These are phyloP conservation scores for Drosophila neonasuta DNA, from an alignment of 2,888 invertebrate genomes.

Conservation along the genomic window DNA sequence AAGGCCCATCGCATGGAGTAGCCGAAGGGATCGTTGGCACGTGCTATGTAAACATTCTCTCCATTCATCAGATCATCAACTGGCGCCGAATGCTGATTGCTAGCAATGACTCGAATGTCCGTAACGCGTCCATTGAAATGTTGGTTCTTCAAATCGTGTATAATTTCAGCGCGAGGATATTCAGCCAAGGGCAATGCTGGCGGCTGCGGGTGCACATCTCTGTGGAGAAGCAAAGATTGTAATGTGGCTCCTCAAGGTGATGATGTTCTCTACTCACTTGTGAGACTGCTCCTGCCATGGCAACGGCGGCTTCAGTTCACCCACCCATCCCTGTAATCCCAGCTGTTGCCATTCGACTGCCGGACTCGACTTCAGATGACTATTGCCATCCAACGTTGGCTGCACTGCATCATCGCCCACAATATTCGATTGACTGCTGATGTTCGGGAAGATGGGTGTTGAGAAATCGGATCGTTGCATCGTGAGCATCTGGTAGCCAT, in stretches of 20 bases:
- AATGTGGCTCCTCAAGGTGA: too few species aligned
- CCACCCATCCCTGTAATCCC: conserved; percentile 80
- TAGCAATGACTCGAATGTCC: conserved; percentile 55
- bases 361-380: conserved; percentile 47
- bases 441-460: conserved; percentile 79
- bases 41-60: conserved; percentile 77
- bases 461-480: conserved; percentile 78
- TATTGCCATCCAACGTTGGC: conserved; percentile 1
- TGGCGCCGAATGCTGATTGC: conserved; percentile 19
- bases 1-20: conserved; percentile 81
- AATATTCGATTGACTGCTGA: conserved; percentile 36
- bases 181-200: conserved; percentile 7
- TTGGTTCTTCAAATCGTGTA: conserved; percentile 46
- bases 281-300: conserved; percentile 51
- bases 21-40: conserved; percentile 82
- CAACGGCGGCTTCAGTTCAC: conserved; percentile 56
- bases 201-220: conserved; percentile 21
- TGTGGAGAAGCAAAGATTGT: conserved; percentile 3
- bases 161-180: conserved; percentile 55
- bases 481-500: conserved; percentile 51
- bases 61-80: conserved; percentile 55
- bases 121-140: conserved; percentile 59
- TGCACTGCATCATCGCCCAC: background rate
- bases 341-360: conserved; percentile 70
- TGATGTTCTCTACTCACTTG: conserved; percentile 46